These are phyloP conservation scores for Phymorhynchus buccinoides DNA, from an alignment of 1,140 invertebrate species.

Conservation along the genomic window DNA sequence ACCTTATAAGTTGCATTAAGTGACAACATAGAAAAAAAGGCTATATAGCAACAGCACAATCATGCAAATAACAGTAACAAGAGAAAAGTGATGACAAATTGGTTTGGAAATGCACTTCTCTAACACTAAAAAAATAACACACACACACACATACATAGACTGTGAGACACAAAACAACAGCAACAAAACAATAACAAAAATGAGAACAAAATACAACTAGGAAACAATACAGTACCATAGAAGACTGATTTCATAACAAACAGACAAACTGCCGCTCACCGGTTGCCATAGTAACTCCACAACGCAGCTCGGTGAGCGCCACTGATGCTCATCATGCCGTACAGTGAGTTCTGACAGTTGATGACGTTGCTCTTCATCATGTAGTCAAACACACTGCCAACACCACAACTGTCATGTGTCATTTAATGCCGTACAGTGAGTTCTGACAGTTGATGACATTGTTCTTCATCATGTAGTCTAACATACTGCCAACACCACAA, in stretches of 20 bases:
- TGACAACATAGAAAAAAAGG: no score
- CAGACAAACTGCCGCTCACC: constrained; percentile 73
- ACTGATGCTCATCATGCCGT: constrained; percentile 85
- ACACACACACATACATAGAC: no score
- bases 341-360: constrained; percentile 87
- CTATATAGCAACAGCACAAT: no score
- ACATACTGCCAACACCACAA: constrained; percentile 71
- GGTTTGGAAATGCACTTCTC: no score
- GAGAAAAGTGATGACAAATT: no score
- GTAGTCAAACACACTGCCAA: constrained; percentile 78
- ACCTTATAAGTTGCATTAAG: no score
- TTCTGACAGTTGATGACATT: constrained; percentile 89
- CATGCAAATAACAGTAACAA: no score
- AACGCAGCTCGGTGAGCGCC: constrained; percentile 86
- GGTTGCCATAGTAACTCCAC: constrained; percentile 90
- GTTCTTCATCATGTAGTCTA: constrained; percentile 85
- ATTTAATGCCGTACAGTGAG: constrained; percentile 82
- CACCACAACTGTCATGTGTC: neutral
- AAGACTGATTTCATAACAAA: neutral
- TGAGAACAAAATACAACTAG: neutral
- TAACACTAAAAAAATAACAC: no score
- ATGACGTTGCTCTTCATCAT: constrained; percentile 87
- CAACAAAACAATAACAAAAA: no score
- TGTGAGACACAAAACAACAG: no score
- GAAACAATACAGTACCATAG: no score